Conservation (phyloP, 92 coral and sea anemone genomes). For the Parazoanthus atlanticus region DNA sequence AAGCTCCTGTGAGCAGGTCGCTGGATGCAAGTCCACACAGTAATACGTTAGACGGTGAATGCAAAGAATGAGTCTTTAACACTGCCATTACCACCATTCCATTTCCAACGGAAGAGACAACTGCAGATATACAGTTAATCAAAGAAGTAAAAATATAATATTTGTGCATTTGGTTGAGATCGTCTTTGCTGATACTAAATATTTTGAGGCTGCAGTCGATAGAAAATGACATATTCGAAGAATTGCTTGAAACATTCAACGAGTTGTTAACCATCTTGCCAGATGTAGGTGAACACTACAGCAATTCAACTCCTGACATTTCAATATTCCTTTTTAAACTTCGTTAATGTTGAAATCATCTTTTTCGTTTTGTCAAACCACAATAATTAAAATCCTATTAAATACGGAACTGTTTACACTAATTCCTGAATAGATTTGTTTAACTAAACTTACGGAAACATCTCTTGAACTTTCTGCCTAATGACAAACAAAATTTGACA, state of each 20-base stretch:
- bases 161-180: not conserved
- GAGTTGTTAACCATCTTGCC: not conserved
- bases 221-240: not conserved
- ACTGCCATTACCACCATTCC: not conserved
- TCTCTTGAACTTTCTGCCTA: no score
- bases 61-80: not conserved
- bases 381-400: no score
- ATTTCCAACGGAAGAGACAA: not conserved
- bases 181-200: not conserved
- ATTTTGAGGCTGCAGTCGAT: not conserved
- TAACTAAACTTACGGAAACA: no score
- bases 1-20: conserved; percentile 5
- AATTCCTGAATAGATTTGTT: no score
- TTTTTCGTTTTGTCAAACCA: no score
- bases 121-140: conserved; percentile 3
- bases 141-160: not conserved
- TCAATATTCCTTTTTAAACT: no score
- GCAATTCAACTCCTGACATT: no score
- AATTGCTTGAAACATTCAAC: not conserved
- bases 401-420: no score
- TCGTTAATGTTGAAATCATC: no score
- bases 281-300: not conserved
- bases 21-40: conserved; percentile 4
- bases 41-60: not conserved
- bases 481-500: no score